Base-by-base conservation (phyloP, 2,113 vertebrate species). In the Neogale vison region DNA sequence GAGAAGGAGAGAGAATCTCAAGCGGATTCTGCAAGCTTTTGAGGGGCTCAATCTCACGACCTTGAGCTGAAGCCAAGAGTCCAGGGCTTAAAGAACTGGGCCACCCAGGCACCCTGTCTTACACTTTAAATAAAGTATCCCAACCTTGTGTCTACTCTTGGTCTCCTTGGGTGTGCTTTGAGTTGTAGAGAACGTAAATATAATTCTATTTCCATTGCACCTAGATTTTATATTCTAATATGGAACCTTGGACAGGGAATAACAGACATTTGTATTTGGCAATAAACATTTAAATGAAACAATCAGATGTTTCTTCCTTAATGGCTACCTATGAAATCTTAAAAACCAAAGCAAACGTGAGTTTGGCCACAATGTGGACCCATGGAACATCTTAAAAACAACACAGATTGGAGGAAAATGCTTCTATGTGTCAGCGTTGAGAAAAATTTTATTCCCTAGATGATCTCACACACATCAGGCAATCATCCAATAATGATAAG, bases 351-450 rank as follows among this genome's bases (percentile, higher is more conserved):
- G 52, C 80, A 98, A 98, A 98, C 52, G 69, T 96, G 81, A 96
- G 15, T 87, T 93, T 97, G 57, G 88, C 96, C 82, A 97, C 23
- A 63, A 96, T 90, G 59, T 95, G 34, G 95, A 97, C 93, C 89
- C 11, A 0, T 57, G 69, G 86, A 96, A 91, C 63, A 95, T 97
- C 96, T 98, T 96, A 97, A 97, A 98, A 97, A 96, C 97, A 97
- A 96, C 81, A 96, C 82, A 88, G 93, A 96, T 90, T 88, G 98
- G 97, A 98, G 98, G 98, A 98, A 97, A 97, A 67, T 97, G 94
- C 96, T 96, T 96, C 52, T 59, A 13, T 59, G 31, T 89, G 45
- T 72, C 57, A 95, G 50, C 95, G 90, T 93, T 98, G 84, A 97
- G 93, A 96, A 36, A 6, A 67, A 34, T 93, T 90, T 90, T 88